A percentile compares a stretch with the other conserved stretches of the same genome.
Evolutionary conservation across 2,888 invertebrate genomes (phyloP).

Genomic region (Saturnia pavonia): DNA sequence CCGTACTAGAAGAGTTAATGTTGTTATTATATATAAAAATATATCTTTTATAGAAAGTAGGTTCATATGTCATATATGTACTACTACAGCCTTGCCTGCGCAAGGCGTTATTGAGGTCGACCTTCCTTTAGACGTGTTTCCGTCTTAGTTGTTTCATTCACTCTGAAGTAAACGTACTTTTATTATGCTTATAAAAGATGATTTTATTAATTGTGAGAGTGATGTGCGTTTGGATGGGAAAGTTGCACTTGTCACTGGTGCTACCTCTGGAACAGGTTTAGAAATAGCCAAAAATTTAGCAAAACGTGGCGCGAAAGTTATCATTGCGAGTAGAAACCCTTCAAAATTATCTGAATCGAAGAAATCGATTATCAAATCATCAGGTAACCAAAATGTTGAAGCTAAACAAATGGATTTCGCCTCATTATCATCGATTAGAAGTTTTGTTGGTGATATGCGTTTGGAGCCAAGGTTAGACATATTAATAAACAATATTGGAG

Average conservation of each 20-base stretch:
- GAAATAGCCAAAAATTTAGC: conserved; percentile 68
- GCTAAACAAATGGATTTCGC: conserved; percentile 72
- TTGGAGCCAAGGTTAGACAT: conserved; percentile 74
- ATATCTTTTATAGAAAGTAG: no score
- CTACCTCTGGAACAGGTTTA: conserved; percentile 60
- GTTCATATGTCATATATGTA: background rate
- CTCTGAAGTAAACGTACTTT: conserved; percentile 18
- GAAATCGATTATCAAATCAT: conserved; percentile 41
- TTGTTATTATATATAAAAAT: background rate
- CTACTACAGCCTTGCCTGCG: background rate
- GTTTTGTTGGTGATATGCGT: conserved; percentile 80
- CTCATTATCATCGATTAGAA: conserved; percentile 76
- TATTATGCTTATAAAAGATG: conserved; percentile 41
- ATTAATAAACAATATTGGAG: conserved; percentile 75
- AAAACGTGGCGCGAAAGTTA: conserved; percentile 78
- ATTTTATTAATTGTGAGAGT: conserved; percentile 54
- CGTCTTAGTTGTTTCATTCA: conserved; percentile 27
- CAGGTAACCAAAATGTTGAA: conserved; percentile 48
- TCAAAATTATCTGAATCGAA: conserved; percentile 47
- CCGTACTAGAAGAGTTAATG: no score
- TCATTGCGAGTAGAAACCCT: conserved; percentile 78
- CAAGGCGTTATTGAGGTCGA: background rate
- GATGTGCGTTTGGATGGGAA: conserved; percentile 52
- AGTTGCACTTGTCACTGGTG: conserved; percentile 68
- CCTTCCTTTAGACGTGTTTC: background rate